phyloP scores from a whole-genome alignment of 2,888 invertebrate species.

The Eristalis pertinax region DNA sequence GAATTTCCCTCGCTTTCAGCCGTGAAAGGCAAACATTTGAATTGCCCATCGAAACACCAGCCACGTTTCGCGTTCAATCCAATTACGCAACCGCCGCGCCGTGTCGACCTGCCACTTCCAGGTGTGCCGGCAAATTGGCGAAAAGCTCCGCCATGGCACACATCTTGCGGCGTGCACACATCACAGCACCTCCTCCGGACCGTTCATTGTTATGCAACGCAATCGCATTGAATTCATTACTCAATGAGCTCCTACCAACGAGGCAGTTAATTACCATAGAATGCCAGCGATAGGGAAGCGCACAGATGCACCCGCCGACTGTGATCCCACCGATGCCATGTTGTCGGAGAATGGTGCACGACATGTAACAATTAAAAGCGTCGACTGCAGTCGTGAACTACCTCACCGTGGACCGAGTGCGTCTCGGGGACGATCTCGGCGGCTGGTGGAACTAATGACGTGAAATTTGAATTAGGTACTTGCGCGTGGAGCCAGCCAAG shows the following conservation, averaged over 20 bases:
- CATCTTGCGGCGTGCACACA: not conserved
- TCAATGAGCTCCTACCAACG: constrained; percentile 48
- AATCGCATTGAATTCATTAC: constrained; percentile 52
- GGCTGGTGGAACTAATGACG: constrained; percentile 55
- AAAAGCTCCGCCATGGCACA: not conserved
- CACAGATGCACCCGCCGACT: constrained; percentile 26
- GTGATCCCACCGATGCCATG: not conserved
- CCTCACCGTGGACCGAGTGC: not conserved
- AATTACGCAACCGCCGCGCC: not conserved
- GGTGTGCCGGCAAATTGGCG: not conserved
- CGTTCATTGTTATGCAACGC: constrained; percentile 39
- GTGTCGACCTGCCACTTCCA: not conserved
- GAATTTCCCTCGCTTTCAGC: not conserved
- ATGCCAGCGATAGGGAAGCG: constrained; percentile 27
- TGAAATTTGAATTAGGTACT: constrained; percentile 46
- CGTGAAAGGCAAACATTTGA: not conserved
- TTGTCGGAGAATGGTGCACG: not conserved
- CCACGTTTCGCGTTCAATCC: not conserved
- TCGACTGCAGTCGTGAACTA: not conserved
- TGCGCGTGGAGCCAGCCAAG: constrained; percentile 12
- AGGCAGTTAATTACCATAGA: constrained; percentile 49
- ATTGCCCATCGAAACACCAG: not conserved
- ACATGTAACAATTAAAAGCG: constrained; percentile 51
- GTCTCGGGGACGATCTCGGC: constrained; percentile 2
- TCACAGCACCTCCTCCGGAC: not conserved